Base-by-base conservation (phyloP, 1,140 invertebrate genomes). In the Euglossa dilemma region DNA sequence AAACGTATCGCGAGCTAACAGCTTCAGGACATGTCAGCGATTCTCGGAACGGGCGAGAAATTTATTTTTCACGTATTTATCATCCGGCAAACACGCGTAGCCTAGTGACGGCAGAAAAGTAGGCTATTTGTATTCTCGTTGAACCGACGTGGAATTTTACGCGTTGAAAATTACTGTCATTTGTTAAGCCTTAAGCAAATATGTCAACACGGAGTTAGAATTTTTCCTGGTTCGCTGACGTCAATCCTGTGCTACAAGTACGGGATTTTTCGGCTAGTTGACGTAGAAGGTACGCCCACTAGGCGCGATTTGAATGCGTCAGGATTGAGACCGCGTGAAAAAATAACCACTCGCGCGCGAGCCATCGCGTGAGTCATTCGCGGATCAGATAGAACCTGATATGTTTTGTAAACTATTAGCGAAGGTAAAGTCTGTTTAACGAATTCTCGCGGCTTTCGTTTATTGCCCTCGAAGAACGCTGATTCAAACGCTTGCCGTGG, bases 231-330 rank as follows among this genome's bases (percentile, higher is more conserved):
- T 66, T 6, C 43, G 23, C 14, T 67, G 75, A 78, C 50, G 63
- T 25, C 63, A 54, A 56, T 71, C 18, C 9, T 25, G 52, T 52
- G 69, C 28, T 18, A 43, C 36, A 45, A 50, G 59, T 28, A n/a
- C 61, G 45, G 9, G 61, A 77, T 77, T 77, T 63, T 69, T 78
- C 28, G n/a, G 23, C 23, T 45, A 9, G 36, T 54, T 50, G 67
- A 69, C 67, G 67, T 25, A 25, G n/a, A 47, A 69, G n/a, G 9
- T 47, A 69, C 67, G 67, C 67, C 61, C 61, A 77, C 61, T 11
- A 9, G 18, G 28, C 25, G 36, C 16, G 47, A 54, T 77, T 77
- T 77, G 66, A 50, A 54, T 3, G 18, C 75, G 50, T 18, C 11
- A 36, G n/a, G 16, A 25, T 50, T 23, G 57, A 28, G 23, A 45